Evolutionary conservation across 2,113 vertebrate genomes (phyloP), one percentile per base, ranked within the genome.

Genomic region (Aptenodytes forsteri): DNA sequence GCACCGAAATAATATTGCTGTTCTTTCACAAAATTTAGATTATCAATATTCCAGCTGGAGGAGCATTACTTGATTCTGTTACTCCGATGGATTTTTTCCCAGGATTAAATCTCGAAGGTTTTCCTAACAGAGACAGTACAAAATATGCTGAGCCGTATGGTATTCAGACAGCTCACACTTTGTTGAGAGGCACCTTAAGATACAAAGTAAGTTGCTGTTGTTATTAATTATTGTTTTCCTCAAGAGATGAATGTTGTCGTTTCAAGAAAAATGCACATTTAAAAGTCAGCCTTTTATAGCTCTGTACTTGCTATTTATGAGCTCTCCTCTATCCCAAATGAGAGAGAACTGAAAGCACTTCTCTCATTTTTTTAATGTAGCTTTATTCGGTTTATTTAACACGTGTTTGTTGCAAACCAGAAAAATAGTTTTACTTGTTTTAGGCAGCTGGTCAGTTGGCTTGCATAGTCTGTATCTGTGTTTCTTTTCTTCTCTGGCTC

Each of bases 41-140:
- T 83, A 91, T 98, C 93, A 99, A 92, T 65, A 97, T 99, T 76
- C 98, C 98, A 44, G 97, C 99, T 18, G 99, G 99, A 14, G 98
- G 99, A 20, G 92, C 98, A 6, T 98, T 99, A 76, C 98, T 99
- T 90, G 99, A 99, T 47, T 97, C 98, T 16, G 97, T 99, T 26
- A 87, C 81, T 10, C 82, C 98, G 1, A 99, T 99, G 99, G 99
- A 99, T 83, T 99, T 99, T 96, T 98, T 99, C 79, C 99, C 99
- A 5, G 99, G 99, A 55, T 98, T 99, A 83, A 99, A 99, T 90
- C 97, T 99, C 46, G 99, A 99, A 98, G 99, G 99, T 38, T 99
- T 99, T 91, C 99, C 99, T 40, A 99, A 99, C 97, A 98, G 99
- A 30, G 99, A 99, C 97, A 99, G 99, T 92, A 99, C 98, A 18